Evolutionary conservation across 2,797 vertebrate genomes (phyloP), one percentile per base, ranked within the genome.

Genomic region (Tiaroga cobitis): DNA sequence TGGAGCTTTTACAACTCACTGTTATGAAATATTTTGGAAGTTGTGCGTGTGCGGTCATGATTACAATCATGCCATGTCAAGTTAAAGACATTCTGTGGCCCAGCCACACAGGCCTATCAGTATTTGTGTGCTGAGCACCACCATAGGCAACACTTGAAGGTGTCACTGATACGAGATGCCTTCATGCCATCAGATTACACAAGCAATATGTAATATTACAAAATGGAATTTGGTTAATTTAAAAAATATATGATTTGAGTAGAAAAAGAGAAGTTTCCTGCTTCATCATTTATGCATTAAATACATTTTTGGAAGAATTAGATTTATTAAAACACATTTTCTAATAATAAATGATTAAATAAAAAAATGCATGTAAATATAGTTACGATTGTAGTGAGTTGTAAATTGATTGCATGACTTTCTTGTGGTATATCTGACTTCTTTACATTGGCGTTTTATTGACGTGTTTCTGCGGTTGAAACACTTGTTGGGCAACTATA

Each of bases 91-190:
- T 59, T 32, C 65, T 56, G 49, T 34, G 49, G 3, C 61, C 39
- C 3, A 13, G 73, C 21, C 29, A 56, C n/a, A 16, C 18, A 51
- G 16, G 5, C 18, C 5, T 56, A 24, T 77, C 65, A 46, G 37
- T 70, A 56, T 84, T 67, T 78, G 65, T 70, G 61, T 68, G 34
- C 46, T 21, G n/a, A 76, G 32, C n/a, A 68, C 41, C 41, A 29
- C 73, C 24, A n/a, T 29, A 5, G 34, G n/a, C 24, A 32, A 26
- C 32, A 29, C 1, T 3, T 39, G 1, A 39, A 75, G 39, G 18
- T 54, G 26, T 82, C 19, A 59, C 18, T n/a, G 39, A 19, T 21
- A 9, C 2, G 21, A 70, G 11, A 61, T 84, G 13, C 5, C 5
- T 21, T 78, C 24, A 8, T 56, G 24, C 54, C 8, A 61, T 21